Percentiles rank a stretch among this genome's conserved stretches.
These are phyloP conservation scores for Anthopleura xanthogrammica DNA, from an alignment of 92 coral and sea anemone species.

Conservation along the genomic window DNA sequence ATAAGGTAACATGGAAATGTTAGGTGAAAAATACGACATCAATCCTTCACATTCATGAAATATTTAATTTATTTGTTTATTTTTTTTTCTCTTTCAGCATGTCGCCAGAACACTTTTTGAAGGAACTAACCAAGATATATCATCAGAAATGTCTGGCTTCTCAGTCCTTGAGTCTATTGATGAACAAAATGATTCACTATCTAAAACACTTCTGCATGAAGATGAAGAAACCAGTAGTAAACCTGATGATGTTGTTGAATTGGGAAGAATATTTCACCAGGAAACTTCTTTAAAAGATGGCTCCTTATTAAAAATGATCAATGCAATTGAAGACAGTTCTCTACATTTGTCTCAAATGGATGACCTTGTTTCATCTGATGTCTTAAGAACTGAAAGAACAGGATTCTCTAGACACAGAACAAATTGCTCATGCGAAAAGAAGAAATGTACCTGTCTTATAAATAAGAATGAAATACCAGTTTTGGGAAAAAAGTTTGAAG, in stretches of 20 bases:
- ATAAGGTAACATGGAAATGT: neutral
- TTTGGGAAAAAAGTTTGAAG: neutral
- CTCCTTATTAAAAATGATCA: neutral
- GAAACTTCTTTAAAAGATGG: neutral
- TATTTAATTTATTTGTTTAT: neutral
- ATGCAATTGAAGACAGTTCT: neutral
- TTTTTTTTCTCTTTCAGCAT: neutral
- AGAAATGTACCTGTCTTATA: neutral
- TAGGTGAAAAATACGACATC: neutral
- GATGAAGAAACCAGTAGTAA: neutral
- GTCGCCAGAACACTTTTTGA: conserved; percentile 23
- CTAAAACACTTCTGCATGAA: neutral
- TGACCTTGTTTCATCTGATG: neutral
- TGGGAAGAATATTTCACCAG: neutral
- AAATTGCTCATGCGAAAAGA: neutral
- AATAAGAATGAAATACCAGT: neutral
- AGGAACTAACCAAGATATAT: conserved; percentile 10
- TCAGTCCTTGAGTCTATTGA: conserved; percentile 16
- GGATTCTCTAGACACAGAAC: neutral
- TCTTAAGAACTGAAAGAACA: neutral
- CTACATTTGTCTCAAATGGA: neutral
- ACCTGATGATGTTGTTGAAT: neutral
- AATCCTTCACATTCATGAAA: neutral
- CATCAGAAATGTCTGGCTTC: conserved; percentile 28
- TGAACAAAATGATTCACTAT: neutral